A percentile compares a stretch with the other conserved stretches of the same genome.
These are phyloP conservation scores for Patagioenas fasciata DNA, from an alignment of 2,113 vertebrate genomes.

Conservation along the genomic window DNA sequence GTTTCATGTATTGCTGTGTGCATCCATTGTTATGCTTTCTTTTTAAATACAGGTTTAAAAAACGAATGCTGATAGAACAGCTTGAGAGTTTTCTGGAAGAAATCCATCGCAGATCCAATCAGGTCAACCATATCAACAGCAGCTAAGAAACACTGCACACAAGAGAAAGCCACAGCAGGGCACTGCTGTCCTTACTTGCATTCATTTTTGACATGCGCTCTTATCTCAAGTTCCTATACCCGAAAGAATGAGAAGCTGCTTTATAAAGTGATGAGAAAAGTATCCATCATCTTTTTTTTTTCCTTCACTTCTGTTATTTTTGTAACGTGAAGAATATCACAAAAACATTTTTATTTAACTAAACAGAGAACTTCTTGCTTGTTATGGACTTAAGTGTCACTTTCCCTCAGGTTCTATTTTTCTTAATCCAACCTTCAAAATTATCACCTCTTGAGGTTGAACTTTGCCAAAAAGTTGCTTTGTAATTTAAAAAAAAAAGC, in stretches of 20 bases:
- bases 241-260: slow-evolving; percentile 75
- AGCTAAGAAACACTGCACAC: slow-evolving; percentile 69
- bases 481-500: slow-evolving; percentile 79
- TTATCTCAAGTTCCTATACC: slow-evolving; percentile 60
- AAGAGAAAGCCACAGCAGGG: slow-evolving; percentile 61
- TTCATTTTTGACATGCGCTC: slow-evolving; percentile 79
- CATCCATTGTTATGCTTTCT: slow-evolving; percentile 6
- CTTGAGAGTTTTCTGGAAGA: slow-evolving; percentile 94
- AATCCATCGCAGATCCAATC: slow-evolving; percentile 88
- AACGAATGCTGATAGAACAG: slow-evolving; percentile 95
- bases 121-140: slow-evolving; percentile 90
- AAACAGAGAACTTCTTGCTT: slow-evolving; percentile 70
- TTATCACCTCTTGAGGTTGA: slow-evolving; percentile 78
- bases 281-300: slow-evolving; percentile 27
- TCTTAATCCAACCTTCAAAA: slow-evolving; percentile 77
- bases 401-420: slow-evolving; percentile 84
- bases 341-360: slow-evolving; percentile 75
- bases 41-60: slow-evolving; percentile 89
- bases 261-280: slow-evolving; percentile 28
- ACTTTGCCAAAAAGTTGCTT: slow-evolving; percentile 83
- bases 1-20: slow-evolving; percentile 12
- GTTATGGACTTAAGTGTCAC: slow-evolving; percentile 77
- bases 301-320: slow-evolving; percentile 78
- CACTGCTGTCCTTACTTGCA: slow-evolving; percentile 71
- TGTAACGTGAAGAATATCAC: slow-evolving; percentile 77